Base-by-base conservation (phyloP, 2,888 invertebrate genomes). In the Merodon equestris region DNA sequence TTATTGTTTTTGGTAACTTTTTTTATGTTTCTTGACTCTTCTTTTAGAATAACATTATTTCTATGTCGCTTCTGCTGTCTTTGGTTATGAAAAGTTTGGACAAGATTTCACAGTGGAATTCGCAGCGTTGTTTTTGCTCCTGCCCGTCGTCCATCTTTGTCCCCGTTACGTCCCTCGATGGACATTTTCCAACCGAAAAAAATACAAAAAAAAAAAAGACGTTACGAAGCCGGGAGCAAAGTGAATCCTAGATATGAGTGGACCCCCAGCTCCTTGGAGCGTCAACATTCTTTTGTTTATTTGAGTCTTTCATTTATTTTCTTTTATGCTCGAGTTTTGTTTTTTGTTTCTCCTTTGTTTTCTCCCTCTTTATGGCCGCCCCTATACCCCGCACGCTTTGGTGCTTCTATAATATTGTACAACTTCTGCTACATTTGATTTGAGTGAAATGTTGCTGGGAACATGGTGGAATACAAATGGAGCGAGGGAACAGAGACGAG, bases 381-480 rank as follows among this genome's bases (percentile, higher is more conserved):
- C 14, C 38, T 34, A 9, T 36, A 36, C 56, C 51, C 60, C 56
- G 64, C 66, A 58, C 66, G 72, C 71, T 60, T 71, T 58, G 50
- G 50, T 42, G 58, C 58, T 27, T 27, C 27, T 7, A 27, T 27
- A 27, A 27, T 27, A 27, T 27, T 27, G 27, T 27, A 27, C 7
- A 27, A 72, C 67, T 77, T 77, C 77, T 77, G 72, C 50, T 77
- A 77, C 77, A 77, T 77, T 77, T 77, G 77, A 77, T 77, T 72
- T 72, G 51, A 72, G 61, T 71, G 72, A 67, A 77, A 17, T 66
- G 71, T 51, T 10, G 18, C 50, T 17, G 19, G 13, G 40, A 4
- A 27, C 7, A 27, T 27, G 27, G 27, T 27, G 27, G 2, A 27
- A 27, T 27, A 27, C 27, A 27, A 27, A 27, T 27, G 7, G 14